phyloP scores from a whole-genome alignment of 2,113 vertebrate species.

The Gallinago undulata region DNA sequence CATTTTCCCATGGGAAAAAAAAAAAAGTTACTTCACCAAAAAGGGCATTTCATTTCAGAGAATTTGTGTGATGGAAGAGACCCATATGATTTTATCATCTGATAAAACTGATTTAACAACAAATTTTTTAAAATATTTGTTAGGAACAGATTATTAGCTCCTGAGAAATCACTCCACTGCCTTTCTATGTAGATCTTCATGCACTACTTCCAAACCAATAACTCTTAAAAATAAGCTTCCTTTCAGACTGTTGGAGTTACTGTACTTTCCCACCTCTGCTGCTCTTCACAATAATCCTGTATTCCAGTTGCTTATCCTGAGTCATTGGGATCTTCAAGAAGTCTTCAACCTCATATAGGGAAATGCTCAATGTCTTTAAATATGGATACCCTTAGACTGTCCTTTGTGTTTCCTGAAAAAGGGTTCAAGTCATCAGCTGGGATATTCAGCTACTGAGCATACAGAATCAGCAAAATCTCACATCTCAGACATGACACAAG shows the following conservation, averaged over 20 bases:
- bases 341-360: neutral
- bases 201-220: neutral
- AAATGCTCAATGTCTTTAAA: neutral
- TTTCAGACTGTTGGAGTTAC: neutral
- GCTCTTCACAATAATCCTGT: neutral
- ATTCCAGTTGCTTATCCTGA: neutral
- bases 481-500: neutral
- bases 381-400: neutral
- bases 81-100: neutral
- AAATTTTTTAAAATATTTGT: neutral
- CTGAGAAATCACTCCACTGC: neutral
- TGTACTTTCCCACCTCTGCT: neutral
- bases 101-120: neutral
- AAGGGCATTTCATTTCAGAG: neutral
- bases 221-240: neutral
- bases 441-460: neutral
- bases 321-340: neutral
- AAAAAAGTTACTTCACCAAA: neutral
- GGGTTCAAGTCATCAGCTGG: neutral
- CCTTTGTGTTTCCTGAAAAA: conserved; percentile 11
- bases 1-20: neutral
- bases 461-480: neutral
- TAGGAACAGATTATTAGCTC: neutral
- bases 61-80: neutral
- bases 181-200: neutral